Evolutionary conservation across 2,888 invertebrate genomes (phyloP), one percentile per base, ranked within the genome.

Genomic region (Dysmachus trigonus): DNA sequence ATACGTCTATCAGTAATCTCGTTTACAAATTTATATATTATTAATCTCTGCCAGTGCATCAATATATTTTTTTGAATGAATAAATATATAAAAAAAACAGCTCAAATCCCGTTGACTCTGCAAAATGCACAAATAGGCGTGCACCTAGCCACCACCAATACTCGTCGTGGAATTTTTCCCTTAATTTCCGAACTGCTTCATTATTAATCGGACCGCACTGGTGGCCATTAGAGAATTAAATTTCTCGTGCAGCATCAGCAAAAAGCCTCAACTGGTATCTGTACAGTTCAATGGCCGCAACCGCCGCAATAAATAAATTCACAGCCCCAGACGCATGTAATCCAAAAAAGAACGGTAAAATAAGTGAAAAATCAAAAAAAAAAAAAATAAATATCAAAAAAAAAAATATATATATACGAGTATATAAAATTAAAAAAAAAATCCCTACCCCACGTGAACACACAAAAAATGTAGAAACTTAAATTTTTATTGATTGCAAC

Each of bases 401-500:
- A 41, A 51, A 51, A 51, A 51, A 41, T 15, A n/a, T n/a, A n/a
- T n/a, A n/a, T n/a, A n/a, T n/a, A n/a, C n/a, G n/a, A n/a, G n/a
- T n/a, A n/a, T n/a, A 13, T 51, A 51, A 51, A 51, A 51, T 51
- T 51, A 33, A 33, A 74, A 74, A 15, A 51, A 51, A 62, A 62
- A 62, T 0, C 10, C 10, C 62, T 7, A 62, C 62, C 27, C 62
- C 62, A n/a, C 22, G 10, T 5, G 73, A 33, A 73, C 1, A n/a
- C 15, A 73, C n/a, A 73, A 79, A 79, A 79, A 79, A 51, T 15
- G 79, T 51, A 79, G 47, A 79, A 79, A 79, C 47, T 79, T 79
- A 79, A 79, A 79, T 79, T 79, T 79, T 79, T 79, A 79, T 79
- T 79, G 79, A 79, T 79, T 79, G 79, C 79, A 79, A 79, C 79